phyloP scores from a whole-genome alignment of 2,797 vertebrate genomes.

The Gymnothorax reevesii region DNA sequence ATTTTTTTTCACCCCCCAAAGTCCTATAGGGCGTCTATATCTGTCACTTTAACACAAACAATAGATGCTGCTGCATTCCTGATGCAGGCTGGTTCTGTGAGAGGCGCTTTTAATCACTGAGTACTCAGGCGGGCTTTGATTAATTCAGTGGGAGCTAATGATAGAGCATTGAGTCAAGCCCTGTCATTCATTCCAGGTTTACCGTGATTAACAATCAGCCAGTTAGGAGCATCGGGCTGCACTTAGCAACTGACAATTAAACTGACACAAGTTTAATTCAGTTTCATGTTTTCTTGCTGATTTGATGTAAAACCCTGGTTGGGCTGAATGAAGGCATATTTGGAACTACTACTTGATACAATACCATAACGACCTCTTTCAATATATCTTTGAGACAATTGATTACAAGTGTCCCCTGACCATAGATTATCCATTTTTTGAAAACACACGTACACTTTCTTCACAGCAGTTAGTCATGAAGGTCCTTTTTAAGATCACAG shows the following conservation, averaged over 20 bases:
- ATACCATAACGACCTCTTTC: constrained; percentile 47
- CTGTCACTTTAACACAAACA: constrained; percentile 19
- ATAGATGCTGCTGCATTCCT: neutral
- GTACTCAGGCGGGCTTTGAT: neutral
- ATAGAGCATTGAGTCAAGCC: neutral
- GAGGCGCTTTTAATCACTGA: neutral
- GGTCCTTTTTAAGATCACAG: neutral
- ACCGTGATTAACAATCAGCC: neutral
- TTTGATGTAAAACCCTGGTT: neutral
- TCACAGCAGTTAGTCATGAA: neutral
- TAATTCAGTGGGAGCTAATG: neutral
- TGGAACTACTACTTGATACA: neutral
- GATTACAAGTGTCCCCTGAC: neutral
- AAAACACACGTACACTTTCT: neutral
- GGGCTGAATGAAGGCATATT: neutral
- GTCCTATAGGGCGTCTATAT: constrained; percentile 58
- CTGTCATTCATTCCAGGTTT: neutral
- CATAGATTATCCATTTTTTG: neutral
- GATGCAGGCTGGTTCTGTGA: neutral
- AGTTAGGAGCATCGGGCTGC: neutral
- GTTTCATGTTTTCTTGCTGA: neutral
- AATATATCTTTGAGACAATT: constrained; percentile 61
- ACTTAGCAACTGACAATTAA: neutral
- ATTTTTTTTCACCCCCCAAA: constrained; percentile 54
- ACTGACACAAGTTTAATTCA: neutral